These are phyloP conservation scores for Cyrtonyx montezumae DNA, from an alignment of 2,113 vertebrate genomes.

Conservation along the genomic window DNA sequence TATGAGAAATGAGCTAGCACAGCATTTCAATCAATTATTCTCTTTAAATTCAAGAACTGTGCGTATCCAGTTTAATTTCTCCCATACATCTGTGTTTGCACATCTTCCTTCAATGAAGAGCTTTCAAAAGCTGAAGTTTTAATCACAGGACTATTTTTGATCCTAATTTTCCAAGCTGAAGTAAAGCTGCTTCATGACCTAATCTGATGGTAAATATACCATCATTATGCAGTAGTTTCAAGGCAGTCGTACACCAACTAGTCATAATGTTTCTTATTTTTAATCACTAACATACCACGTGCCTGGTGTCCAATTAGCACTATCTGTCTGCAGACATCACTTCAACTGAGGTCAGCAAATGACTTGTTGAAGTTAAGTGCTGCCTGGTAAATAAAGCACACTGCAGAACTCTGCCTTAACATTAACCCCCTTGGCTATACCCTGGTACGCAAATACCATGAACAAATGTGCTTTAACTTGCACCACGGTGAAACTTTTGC, in stretches of 20 bases:
- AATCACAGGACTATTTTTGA: slow-evolving; percentile 63
- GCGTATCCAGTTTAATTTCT: slow-evolving; percentile 39
- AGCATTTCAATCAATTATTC: slow-evolving; percentile 17
- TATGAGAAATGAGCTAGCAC: not conserved
- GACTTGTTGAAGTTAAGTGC: not conserved
- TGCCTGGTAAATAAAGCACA: not conserved
- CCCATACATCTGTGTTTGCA: slow-evolving; percentile 27
- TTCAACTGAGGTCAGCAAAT: not conserved
- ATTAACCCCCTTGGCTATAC: not conserved
- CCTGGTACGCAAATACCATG: fast-evolving
- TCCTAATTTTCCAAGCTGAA: slow-evolving; percentile 41
- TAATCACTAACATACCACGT: not conserved
- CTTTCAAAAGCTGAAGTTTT: slow-evolving; percentile 59
- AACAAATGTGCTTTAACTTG: not conserved
- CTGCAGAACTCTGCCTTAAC: not conserved
- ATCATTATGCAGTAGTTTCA: not conserved
- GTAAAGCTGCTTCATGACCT: slow-evolving; percentile 44
- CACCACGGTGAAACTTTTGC: not conserved
- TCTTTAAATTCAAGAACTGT: not conserved
- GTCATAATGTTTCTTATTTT: not conserved
- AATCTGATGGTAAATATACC: slow-evolving; percentile 2
- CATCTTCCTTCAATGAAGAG: slow-evolving; percentile 48
- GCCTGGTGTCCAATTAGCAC: not conserved
- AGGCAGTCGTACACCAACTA: not conserved
- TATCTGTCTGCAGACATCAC: not conserved